Percentiles rank a stretch among this genome's conserved stretches.
Evolutionary conservation across 2,888 invertebrate genomes (phyloP).

Genomic region (Torymus aiolomorphi): DNA sequence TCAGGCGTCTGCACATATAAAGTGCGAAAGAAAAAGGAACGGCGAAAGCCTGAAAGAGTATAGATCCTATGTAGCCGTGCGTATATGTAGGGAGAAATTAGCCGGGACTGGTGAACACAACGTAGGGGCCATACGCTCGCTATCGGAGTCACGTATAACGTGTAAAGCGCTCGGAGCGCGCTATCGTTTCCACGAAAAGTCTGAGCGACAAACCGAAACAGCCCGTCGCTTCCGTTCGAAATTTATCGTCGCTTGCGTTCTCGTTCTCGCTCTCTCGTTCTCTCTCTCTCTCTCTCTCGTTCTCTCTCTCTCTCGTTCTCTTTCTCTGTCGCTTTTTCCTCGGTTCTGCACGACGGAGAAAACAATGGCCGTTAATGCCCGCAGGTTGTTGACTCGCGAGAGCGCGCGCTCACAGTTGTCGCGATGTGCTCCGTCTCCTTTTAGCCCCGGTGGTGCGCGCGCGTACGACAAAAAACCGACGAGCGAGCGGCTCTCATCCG

Average conservation of each 20-base stretch:
- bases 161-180: conserved; percentile 26
- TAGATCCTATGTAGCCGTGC: background rate
- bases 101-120: background rate
- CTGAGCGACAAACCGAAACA: conserved; percentile 61
- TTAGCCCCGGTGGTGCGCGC: conserved; percentile 13
- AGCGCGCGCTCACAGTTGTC: conserved; percentile 46
- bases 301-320: conserved; percentile 23
- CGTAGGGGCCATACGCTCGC: background rate
- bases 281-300: conserved; percentile 28
- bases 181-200: conserved; percentile 66
- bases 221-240: conserved; percentile 66
- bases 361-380: conserved; percentile 67
- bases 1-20: no score
- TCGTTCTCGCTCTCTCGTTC: conserved; percentile 38
- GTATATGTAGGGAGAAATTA: background rate
- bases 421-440: conserved; percentile 39
- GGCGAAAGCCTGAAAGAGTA: background rate
- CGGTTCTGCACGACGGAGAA: conserved; percentile 60
- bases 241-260: conserved; percentile 59
- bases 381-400: conserved; percentile 69
- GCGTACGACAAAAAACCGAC: conserved; percentile 5
- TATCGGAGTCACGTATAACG: conserved; percentile 11
- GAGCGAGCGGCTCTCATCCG: conserved; percentile 12
- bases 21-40: conserved; percentile 4
- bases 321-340: conserved; percentile 35